These are phyloP conservation scores for Anthopleura xanthogrammica DNA, from an alignment of 92 coral and sea anemone species.

Conservation along the genomic window DNA sequence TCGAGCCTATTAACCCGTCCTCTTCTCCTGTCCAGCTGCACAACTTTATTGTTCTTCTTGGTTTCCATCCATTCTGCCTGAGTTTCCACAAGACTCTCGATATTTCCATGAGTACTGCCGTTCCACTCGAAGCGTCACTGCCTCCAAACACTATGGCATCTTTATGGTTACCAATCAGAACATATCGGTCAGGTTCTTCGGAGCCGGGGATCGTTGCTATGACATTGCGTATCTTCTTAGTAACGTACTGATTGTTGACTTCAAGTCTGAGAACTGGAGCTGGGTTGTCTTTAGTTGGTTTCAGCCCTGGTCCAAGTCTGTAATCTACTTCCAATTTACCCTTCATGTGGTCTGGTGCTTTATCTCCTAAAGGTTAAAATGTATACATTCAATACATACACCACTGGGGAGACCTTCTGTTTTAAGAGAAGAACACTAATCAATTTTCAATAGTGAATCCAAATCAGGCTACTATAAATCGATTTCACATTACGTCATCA, in stretches of 20 bases:
- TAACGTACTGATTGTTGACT: slow-evolving; percentile 50
- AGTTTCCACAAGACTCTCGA: slow-evolving; percentile 38
- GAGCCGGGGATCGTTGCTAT: slow-evolving; percentile 56
- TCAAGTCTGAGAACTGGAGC: slow-evolving; percentile 40
- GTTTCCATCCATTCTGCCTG: slow-evolving; percentile 54
- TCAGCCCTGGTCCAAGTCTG: slow-evolving; percentile 53
- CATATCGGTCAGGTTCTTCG: slow-evolving; percentile 57
- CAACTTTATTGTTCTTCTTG: slow-evolving; percentile 54
- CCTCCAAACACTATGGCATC: slow-evolving; percentile 58
- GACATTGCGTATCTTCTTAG: slow-evolving; percentile 48
- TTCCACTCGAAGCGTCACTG: slow-evolving; percentile 55
- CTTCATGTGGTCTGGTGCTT: slow-evolving; percentile 56
- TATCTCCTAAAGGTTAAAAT: slow-evolving; percentile 38
- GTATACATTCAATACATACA: neutral
- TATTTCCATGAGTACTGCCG: slow-evolving; percentile 41
- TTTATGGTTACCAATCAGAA: slow-evolving; percentile 60
- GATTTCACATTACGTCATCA: no score
- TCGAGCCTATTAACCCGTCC: slow-evolving; percentile 53
- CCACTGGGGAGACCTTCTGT: no score
- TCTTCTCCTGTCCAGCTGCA: slow-evolving; percentile 69
- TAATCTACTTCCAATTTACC: slow-evolving; percentile 50
- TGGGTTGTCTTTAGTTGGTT: neutral
- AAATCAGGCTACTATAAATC: no score
- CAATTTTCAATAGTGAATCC: no score
- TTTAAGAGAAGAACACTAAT: no score